A percentile compares a stretch with the other conserved stretches of the same genome.
Evolutionary conservation across 2,797 vertebrate genomes (phyloP).

Genomic region (Myripristis murdjan): DNA sequence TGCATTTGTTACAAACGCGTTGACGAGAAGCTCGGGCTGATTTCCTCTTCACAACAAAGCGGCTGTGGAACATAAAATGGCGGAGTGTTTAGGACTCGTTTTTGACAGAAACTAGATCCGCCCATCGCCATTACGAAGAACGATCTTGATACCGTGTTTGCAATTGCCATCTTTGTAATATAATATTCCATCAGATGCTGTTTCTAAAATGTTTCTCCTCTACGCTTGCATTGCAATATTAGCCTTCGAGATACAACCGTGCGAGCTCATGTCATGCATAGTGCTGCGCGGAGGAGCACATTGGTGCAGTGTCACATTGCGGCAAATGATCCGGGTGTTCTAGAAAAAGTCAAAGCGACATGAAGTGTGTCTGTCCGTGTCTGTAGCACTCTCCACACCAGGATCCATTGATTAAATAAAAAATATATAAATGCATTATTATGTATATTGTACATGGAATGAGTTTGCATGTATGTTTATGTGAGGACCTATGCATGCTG

Average conservation of each 20-base stretch:
- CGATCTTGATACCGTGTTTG: background rate
- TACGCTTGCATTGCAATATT: background rate
- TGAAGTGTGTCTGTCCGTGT: too few relatives aligned
- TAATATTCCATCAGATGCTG: fast-evolving
- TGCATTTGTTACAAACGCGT: too few relatives aligned
- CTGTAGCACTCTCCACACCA: too few relatives aligned
- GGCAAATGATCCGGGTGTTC: background rate
- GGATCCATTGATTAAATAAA: too few relatives aligned
- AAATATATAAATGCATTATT: too few relatives aligned
- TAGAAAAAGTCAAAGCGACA: too few relatives aligned
- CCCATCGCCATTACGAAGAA: background rate
- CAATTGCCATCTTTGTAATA: background rate
- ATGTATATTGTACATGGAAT: too few relatives aligned
- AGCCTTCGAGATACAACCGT: background rate
- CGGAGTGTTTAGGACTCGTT: slow-evolving; percentile 83
- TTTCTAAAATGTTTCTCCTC: fast-evolving
- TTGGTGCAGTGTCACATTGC: slow-evolving; percentile 59
- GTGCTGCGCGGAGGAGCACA: slow-evolving; percentile 68
- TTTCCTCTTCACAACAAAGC: slow-evolving; percentile 72
- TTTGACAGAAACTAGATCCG: slow-evolving; percentile 79
- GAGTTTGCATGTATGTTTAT: too few relatives aligned
- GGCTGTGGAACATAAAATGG: slow-evolving; percentile 82
- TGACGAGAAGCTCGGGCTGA: background rate
- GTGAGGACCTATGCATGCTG: too few relatives aligned
- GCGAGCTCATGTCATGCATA: background rate